Conservation (phyloP, 2,797 vertebrate genomes). For the Denticeps clupeoides region DNA sequence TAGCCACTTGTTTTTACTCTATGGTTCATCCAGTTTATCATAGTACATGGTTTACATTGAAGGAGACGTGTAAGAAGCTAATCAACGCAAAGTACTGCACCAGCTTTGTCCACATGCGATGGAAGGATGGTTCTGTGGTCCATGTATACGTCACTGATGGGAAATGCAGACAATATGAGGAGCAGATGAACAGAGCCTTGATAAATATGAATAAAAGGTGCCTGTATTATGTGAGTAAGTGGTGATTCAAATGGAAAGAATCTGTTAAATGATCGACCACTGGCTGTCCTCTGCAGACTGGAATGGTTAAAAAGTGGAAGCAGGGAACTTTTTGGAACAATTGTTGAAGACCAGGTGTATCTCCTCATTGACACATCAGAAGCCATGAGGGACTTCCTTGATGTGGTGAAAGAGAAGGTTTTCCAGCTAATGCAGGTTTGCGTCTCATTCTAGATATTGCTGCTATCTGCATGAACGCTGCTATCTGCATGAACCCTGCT, state of each 20-base stretch:
- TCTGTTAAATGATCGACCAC: too few species aligned
- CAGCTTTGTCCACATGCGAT: conserved; percentile 51
- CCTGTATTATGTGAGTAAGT: too few species aligned
- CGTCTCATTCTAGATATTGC: background rate
- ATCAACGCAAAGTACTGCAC: conserved; percentile 65
- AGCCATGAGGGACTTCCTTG: conserved; percentile 61
- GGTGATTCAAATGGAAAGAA: too few species aligned
- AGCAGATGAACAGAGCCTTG: conserved; percentile 49
- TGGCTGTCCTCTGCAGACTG: conserved; percentile 40
- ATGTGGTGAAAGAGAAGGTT: conserved; percentile 59
- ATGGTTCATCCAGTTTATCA: background rate
- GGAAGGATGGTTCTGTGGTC: conserved; percentile 62
- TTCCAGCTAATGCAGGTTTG: conserved; percentile 57
- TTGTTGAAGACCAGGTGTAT: conserved; percentile 49
- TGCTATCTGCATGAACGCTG: too few species aligned
- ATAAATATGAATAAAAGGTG: too few species aligned
- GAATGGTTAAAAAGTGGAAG: conserved; percentile 59
- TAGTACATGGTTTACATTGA: background rate
- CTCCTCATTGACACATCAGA: conserved; percentile 65
- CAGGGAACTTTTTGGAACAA: conserved; percentile 57
- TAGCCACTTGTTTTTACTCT: conserved; percentile 32
- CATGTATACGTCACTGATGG: conserved; percentile 55
- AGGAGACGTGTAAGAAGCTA: conserved; percentile 57
- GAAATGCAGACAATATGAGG: conserved; percentile 48
- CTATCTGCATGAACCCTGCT: too few species aligned